Percentiles rank a stretch among this genome's conserved stretches.
These are phyloP conservation scores for Thereva nobilitata DNA, from an alignment of 2,888 invertebrate genomes.

Conservation along the genomic window DNA sequence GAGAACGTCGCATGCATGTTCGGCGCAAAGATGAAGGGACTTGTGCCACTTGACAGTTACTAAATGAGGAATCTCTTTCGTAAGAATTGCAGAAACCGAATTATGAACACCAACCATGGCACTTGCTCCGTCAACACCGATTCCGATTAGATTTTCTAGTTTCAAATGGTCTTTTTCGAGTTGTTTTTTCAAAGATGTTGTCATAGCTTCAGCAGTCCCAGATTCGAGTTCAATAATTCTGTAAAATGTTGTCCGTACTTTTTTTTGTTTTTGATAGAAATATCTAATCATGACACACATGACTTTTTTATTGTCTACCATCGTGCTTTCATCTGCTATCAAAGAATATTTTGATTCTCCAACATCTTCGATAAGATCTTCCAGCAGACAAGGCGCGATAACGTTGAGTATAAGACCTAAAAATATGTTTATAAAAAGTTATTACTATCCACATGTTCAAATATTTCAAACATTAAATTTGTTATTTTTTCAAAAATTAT, in stretches of 20 bases:
- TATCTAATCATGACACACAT: constrained; percentile 13
- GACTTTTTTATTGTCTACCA: not conserved
- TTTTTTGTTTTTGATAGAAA: constrained; percentile 4
- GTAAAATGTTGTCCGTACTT: constrained; percentile 11
- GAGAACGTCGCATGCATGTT: constrained; percentile 16
- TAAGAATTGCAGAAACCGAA: constrained; percentile 16
- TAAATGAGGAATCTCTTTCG: not conserved
- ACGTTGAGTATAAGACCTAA: constrained; percentile 19
- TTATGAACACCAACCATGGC: constrained; percentile 14
- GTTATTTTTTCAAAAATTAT: too few relatives aligned
- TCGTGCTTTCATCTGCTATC: constrained; percentile 19
- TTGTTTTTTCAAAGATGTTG: not conserved
- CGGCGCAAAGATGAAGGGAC: constrained; percentile 31
- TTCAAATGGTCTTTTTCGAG: not conserved
- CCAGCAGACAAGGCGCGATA: not conserved
- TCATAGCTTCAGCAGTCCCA: constrained; percentile 4
- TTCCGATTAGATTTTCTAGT: constrained; percentile 11
- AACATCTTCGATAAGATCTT: constrained; percentile 17
- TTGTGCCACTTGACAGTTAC: not conserved
- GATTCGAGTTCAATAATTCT: not conserved
- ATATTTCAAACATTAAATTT: too few relatives aligned
- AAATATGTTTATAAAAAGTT: too few relatives aligned
- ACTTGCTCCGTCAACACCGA: constrained; percentile 21
- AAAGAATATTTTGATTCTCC: constrained; percentile 4
- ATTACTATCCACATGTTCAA: too few relatives aligned